Conservation (phyloP, 2,888 invertebrate genomes). For the Agrochola macilenta region DNA sequence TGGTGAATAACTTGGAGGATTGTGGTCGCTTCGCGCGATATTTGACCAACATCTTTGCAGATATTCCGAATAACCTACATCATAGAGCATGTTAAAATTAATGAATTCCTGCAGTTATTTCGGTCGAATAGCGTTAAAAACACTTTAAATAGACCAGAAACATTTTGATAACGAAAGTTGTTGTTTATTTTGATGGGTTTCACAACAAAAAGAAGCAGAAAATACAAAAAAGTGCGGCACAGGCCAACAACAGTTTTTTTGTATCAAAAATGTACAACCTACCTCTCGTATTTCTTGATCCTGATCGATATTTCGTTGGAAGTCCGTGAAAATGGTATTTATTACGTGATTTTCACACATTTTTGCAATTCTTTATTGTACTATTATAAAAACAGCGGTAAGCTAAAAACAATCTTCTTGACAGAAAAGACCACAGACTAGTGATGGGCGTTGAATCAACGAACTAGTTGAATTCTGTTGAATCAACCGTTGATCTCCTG, state of each 20-base stretch:
- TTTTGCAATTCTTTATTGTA: conserved; percentile 37
- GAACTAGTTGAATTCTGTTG: no score
- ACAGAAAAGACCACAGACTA: conserved; percentile 17
- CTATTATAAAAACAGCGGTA: conserved; percentile 7
- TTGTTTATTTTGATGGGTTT: conserved; percentile 19
- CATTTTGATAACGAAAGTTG: not conserved
- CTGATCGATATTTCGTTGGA: conserved; percentile 94
- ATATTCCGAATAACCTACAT: conserved; percentile 92
- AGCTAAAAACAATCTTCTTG: conserved; percentile 41
- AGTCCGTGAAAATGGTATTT: conserved; percentile 92
- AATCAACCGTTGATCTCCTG: no score
- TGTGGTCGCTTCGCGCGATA: conserved; percentile 94
- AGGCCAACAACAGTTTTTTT: not conserved
- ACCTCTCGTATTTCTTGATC: conserved; percentile 96
- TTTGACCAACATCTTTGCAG: conserved; percentile 94
- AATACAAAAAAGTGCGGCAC: conserved; percentile 6
- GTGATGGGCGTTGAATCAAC: no score
- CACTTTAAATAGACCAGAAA: not conserved
- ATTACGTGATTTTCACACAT: conserved; percentile 65
- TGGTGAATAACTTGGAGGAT: conserved; percentile 96
- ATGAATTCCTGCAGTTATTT: not conserved
- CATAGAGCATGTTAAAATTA: conserved; percentile 13
- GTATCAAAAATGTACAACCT: not conserved
- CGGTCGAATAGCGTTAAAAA: not conserved
- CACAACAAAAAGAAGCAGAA: not conserved